These are phyloP conservation scores for Murina feae DNA, from an alignment of 2,113 vertebrate species.

Conservation along the genomic window DNA sequence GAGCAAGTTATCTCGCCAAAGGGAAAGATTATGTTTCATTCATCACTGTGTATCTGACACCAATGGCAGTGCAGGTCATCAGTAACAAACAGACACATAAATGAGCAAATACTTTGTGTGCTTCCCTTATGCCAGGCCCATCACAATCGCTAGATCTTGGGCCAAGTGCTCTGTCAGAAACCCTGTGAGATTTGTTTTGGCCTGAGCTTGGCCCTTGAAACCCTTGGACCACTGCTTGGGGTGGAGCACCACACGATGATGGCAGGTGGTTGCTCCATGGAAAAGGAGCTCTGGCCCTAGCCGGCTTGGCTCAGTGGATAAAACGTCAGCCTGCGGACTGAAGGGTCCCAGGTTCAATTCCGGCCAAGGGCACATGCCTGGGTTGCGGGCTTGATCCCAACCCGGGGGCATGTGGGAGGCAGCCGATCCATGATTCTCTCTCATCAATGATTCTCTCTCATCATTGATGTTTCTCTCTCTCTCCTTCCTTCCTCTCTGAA, in stretches of 20 bases:
- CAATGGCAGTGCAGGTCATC: not conserved
- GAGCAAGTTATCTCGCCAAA: not conserved
- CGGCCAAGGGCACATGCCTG: too few species aligned
- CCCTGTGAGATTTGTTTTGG: not conserved
- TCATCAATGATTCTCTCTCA: too few species aligned
- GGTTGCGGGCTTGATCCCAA: too few species aligned
- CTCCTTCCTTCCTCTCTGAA: too few species aligned
- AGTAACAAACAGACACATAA: not conserved
- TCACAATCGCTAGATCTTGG: not conserved
- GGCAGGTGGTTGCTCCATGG: accelerated
- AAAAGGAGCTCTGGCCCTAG: not conserved
- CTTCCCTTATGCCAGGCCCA: not conserved
- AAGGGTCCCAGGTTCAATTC: too few species aligned
- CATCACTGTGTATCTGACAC: not conserved
- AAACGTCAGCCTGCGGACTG: too few species aligned
- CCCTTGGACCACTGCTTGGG: not conserved
- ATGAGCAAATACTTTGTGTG: not conserved
- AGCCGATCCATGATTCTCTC: too few species aligned
- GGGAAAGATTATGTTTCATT: not conserved
- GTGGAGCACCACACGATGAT: not conserved
- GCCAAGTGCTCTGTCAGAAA: not conserved
- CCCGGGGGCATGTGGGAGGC: too few species aligned
- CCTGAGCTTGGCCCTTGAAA: not conserved
- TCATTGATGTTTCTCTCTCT: too few species aligned
- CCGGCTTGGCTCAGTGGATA: too few species aligned